Base-by-base conservation (phyloP, 2,113 vertebrate genomes). In the Sebastes schlegelii region DNA sequence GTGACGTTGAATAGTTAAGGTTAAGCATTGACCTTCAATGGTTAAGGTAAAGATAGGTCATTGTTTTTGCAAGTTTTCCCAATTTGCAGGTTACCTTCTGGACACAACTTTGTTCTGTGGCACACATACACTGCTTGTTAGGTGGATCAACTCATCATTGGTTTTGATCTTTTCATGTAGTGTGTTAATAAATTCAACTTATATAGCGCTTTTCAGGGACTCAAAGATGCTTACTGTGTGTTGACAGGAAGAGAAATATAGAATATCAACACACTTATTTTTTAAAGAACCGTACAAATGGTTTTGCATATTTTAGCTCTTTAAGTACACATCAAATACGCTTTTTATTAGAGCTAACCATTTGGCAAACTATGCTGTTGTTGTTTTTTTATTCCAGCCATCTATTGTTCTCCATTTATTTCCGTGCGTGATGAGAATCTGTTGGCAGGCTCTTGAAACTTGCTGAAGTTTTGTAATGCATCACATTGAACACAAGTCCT, bases 371-470 rank as follows among this genome's bases (percentile, higher is more conserved):
- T 14, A 3, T 26, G 26, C 21, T 12, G 7, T 14, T n/a, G 23
- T 51, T 49, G 11, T 23, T 17, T 51, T 45, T 42, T 51, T 79
- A 42, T 57, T 63, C 16, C 21, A 65, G 43, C 19, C 67, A 54
- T 78, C 45, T n/a, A 46, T 74, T 51, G n/a, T 70, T 46, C 55
- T 58, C 12, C 57, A 62, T 23, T 52, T 55, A 57, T 75, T 52
- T 42, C 23, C 10, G 21, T 51, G 46, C 8, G 9, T 10, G 57
- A 75, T 48, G 23, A 45, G 74, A 84, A 42, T 74, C 55, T 21
- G 21, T 74, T 57, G 10, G 55, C 55, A 23, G 69, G 40, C 82
- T 48, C 11, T 19, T 43, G 52, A 60, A 51, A 60, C 23, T 58
- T 23, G 16, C 55, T 70, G 16, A 12, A 48, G 48, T 61, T 26